Base-by-base conservation (phyloP, 2,888 invertebrate genomes). In the Ecliptopera silaceata region DNA sequence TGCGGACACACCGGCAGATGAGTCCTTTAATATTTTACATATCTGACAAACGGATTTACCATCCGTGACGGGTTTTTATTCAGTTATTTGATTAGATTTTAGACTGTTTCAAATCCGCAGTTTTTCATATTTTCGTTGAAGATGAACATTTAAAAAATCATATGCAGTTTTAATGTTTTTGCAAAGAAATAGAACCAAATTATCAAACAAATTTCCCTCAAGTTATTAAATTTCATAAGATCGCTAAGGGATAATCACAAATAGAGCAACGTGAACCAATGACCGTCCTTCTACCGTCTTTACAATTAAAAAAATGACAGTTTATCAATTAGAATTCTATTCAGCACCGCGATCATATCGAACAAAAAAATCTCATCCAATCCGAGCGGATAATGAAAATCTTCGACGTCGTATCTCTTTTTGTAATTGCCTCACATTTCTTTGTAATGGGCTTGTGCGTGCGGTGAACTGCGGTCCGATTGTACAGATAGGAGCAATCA, bases 11-110 rank as follows among this genome's bases (percentile, higher is more conserved):
- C 72, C 79, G 81, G 81, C 83, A 87, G 86, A 88, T 88, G 90
- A 88, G 88, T 88, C 84, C 81, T 87, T 88, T 84, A 86, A 86
- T 83, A 86, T 89, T 89, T 88, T 88, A 88, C 86, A 88, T 85
- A 86, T 85, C 84, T 84, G 79, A 81, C 85, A 82, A 87, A 87
- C 86, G 86, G 84, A 88, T 87, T 84, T 8, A 38, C 36, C 36
- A 17, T 77, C 72, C 71, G 78, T 77, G 79, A 77, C 80, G 74
- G 74, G 72, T 84, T 86, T 85, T 78, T 75, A 81, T 81, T 79
- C 72, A 75, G 77, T 82, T 85, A 83, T 84, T 83, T 84, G 79
- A 82, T 85, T 77, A 74, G 74, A 82, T 86, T 85, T 84, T 81
- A 75, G 66, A 76, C 75, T 75, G 72, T 72, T 69, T 59, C 57